phyloP scores from a whole-genome alignment of 2,113 vertebrate genomes.

The Telmatochromis sp. region DNA sequence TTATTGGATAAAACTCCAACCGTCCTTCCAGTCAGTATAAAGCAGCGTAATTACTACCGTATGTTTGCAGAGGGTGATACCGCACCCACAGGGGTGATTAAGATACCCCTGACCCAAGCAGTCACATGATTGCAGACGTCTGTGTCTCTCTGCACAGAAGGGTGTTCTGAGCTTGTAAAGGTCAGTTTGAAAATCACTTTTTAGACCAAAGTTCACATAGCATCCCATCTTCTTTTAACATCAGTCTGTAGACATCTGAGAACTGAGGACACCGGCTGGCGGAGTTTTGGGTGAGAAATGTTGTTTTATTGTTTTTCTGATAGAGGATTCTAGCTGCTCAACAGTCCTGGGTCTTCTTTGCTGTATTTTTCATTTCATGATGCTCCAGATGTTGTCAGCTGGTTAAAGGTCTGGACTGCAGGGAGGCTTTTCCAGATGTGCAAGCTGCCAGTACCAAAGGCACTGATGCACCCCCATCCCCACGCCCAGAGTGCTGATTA shows the following conservation, averaged over 20 bases:
- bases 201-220: not conserved
- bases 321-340: not conserved
- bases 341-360: not conserved
- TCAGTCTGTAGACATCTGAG: not conserved
- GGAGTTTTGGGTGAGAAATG: not conserved
- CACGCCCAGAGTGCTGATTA: not conserved
- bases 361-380: not conserved
- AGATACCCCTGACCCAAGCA: not conserved
- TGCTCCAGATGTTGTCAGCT: not conserved
- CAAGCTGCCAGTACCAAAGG: not conserved
- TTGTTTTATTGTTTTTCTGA: not conserved
- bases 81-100: not conserved
- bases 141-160: not conserved
- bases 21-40: not conserved
- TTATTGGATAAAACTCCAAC: not conserved
- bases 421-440: not conserved
- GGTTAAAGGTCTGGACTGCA: not conserved
- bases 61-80: not conserved
- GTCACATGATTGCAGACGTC: not conserved
- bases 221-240: not conserved
- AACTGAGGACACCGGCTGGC: rapidly evolving
- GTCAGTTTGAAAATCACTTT: not conserved
- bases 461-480: not conserved
- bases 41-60: not conserved
- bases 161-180: not conserved